Percentiles rank a stretch among this genome's conserved stretches.
These are phyloP conservation scores for Antheraea assamensis DNA, from an alignment of 2,888 invertebrate species.

Conservation along the genomic window DNA sequence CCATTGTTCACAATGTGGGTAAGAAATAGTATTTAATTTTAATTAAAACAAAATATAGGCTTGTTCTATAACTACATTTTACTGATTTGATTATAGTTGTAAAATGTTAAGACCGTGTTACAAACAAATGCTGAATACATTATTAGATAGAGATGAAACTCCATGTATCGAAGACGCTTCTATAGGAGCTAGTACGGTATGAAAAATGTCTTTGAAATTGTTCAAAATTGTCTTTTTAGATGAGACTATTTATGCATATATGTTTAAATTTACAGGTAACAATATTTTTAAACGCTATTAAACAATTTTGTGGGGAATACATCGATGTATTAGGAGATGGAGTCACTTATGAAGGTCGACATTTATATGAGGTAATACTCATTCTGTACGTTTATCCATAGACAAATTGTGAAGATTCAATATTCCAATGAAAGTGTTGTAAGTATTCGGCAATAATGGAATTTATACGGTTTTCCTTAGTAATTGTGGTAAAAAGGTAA, in stretches of 20 bases:
- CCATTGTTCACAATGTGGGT: conserved; percentile 42
- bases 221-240: not conserved
- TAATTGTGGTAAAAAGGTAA: not conserved
- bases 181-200: conserved; percentile 61
- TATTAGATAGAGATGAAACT: conserved; percentile 54
- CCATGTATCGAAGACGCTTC: conserved; percentile 62
- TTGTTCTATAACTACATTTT: not conserved
- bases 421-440: not conserved
- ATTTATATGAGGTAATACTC: conserved; percentile 60
- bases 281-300: conserved; percentile 60
- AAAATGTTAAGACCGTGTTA: conserved; percentile 56
- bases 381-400: not conserved
- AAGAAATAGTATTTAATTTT: conserved; percentile 25
- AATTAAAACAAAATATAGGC: not conserved
- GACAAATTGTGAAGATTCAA: not conserved
- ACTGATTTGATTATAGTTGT: conserved; percentile 47
- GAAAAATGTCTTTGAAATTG: not conserved
- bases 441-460: not conserved
- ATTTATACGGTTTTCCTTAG: not conserved
- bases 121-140: conserved; percentile 48
- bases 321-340: conserved; percentile 39
- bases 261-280: conserved; percentile 49
- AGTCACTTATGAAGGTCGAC: conserved; percentile 53
- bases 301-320: conserved; percentile 49
- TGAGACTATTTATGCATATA: not conserved